Evolutionary conservation across 2,888 invertebrate species (phyloP).

Genomic region (Anoncus sp.): DNA sequence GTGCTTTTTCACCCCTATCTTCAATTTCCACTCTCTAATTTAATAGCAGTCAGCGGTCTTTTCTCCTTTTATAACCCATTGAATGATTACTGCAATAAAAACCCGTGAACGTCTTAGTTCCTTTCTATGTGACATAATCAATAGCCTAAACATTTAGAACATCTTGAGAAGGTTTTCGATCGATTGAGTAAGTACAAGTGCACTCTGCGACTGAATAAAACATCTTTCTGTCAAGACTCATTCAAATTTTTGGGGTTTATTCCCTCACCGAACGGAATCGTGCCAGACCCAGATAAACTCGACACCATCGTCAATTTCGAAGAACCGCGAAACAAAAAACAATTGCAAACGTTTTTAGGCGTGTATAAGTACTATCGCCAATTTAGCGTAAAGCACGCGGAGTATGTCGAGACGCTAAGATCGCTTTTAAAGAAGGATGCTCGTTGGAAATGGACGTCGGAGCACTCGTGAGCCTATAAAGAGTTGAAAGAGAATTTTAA

Average conservation of each 20-base stretch:
- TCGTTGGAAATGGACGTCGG: neutral
- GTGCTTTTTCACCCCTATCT: too few species aligned
- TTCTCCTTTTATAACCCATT: too few species aligned
- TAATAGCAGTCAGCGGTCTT: too few species aligned
- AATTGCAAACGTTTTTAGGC: slow-evolving; percentile 65
- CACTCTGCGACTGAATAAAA: neutral
- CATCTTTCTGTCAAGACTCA: neutral
- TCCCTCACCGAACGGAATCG: slow-evolving; percentile 40
- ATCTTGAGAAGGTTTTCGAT: neutral
- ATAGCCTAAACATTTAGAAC: neutral
- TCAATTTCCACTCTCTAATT: too few species aligned
- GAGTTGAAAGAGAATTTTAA: slow-evolving; percentile 50
- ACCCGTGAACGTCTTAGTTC: too few species aligned
- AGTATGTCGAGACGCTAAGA: slow-evolving; percentile 51
- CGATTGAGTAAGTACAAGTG: neutral
- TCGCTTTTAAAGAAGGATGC: slow-evolving; percentile 19
- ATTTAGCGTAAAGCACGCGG: slow-evolving; percentile 29
- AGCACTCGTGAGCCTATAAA: slow-evolving; percentile 9
- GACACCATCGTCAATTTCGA: slow-evolving; percentile 67
- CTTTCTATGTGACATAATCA: too few species aligned
- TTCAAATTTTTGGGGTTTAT: slow-evolving; percentile 12
- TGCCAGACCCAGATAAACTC: slow-evolving; percentile 54
- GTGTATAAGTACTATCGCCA: slow-evolving; percentile 54
- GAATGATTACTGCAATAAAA: too few species aligned
- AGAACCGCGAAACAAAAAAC: slow-evolving; percentile 65